These are phyloP conservation scores for Oxycera nigricornis DNA, from an alignment of 2,888 invertebrate genomes.

Conservation along the genomic window DNA sequence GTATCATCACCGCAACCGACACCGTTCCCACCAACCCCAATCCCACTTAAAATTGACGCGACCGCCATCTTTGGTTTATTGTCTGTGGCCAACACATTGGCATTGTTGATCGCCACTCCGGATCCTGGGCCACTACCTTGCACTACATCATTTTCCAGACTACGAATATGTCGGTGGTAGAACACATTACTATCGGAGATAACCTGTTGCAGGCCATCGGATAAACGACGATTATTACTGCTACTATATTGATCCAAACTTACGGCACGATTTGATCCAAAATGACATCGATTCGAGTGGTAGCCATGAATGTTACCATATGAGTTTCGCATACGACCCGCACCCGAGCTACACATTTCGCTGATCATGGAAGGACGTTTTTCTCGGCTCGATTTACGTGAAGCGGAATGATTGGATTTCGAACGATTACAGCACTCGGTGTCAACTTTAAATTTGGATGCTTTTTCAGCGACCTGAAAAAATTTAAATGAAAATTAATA, in stretches of 20 bases:
- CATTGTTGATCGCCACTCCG: conserved; percentile 45
- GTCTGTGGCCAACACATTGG: not conserved
- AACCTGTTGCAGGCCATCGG: conserved; percentile 61
- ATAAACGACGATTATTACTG: conserved; percentile 61
- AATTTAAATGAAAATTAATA: not conserved
- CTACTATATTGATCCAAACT: conserved; percentile 62
- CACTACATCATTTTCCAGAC: conserved; percentile 52
- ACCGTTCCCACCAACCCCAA: conserved; percentile 38
- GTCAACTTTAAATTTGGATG: conserved; percentile 78
- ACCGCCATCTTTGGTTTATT: conserved; percentile 47
- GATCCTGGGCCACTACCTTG: conserved; percentile 23
- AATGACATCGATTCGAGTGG: conserved; percentile 59
- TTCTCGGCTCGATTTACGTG: conserved; percentile 73
- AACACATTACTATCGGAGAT: conserved; percentile 62
- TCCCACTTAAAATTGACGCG: conserved; percentile 45
- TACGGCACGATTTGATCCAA: conserved; percentile 61
- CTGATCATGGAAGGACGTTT: conserved; percentile 64
- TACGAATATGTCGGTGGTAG: conserved; percentile 59
- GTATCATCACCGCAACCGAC: conserved; percentile 48
- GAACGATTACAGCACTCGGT: conserved; percentile 70
- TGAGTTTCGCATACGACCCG: conserved; percentile 60
- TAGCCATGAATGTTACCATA: conserved; percentile 62
- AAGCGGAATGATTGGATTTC: conserved; percentile 70
- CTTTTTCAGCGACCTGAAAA: conserved; percentile 70
- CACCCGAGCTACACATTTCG: conserved; percentile 61